phyloP scores from a whole-genome alignment of 2,888 invertebrate species.

The Ptilodon capucinus region DNA sequence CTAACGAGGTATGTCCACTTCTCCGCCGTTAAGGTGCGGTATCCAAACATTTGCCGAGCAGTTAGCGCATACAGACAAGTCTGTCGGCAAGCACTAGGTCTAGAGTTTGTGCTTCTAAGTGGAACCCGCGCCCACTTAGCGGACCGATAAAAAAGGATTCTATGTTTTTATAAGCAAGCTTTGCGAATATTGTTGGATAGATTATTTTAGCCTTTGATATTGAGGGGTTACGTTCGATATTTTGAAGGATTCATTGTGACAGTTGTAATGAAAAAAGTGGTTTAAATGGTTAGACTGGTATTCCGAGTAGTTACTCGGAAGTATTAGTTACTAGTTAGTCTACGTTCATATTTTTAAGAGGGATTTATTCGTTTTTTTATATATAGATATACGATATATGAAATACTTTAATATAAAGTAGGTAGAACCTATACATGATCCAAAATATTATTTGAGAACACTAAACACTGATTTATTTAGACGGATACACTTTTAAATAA shows the following conservation, averaged over 20 bases:
- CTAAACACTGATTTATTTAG: too few relatives aligned
- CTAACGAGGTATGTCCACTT: too few relatives aligned
- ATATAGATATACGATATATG: too few relatives aligned
- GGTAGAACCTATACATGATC: too few relatives aligned
- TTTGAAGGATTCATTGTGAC: background rate
- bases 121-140: background rate
- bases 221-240: background rate
- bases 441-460: too few relatives aligned
- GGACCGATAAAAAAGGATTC: background rate
- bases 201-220: background rate
- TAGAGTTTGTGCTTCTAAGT: background rate
- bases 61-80: slow-evolving; percentile 1
- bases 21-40: background rate
- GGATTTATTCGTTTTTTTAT: too few relatives aligned
- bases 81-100: background rate
- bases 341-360: too few relatives aligned
- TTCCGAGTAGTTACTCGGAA: too few relatives aligned
- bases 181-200: background rate
- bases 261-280: too few relatives aligned
- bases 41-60: background rate
- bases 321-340: background rate
- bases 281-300: too few relatives aligned
- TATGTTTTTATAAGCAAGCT: background rate
- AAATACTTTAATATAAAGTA: too few relatives aligned
- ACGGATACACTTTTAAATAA: too few relatives aligned